These are phyloP conservation scores for Mycetomoellerius zeteki DNA, from an alignment of 1,140 invertebrate species.

Conservation along the genomic window DNA sequence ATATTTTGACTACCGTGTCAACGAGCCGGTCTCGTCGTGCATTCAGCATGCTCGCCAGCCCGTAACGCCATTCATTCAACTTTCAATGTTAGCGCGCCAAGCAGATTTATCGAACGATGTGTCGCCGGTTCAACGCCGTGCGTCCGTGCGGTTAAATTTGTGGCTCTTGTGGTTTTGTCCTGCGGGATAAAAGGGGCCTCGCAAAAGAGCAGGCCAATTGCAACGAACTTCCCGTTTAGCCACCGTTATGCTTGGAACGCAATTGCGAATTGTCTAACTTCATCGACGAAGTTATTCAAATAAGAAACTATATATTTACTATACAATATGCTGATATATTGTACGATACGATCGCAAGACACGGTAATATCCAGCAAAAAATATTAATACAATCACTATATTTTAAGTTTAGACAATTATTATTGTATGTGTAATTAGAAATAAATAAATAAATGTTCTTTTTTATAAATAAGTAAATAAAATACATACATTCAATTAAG, in stretches of 20 bases:
- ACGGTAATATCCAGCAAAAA: not conserved
- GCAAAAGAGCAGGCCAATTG: constrained; percentile 71
- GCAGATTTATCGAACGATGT: constrained; percentile 77
- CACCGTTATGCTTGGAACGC: constrained; percentile 21
- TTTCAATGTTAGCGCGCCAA: constrained; percentile 69
- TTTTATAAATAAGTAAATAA: not conserved
- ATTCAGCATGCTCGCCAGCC: constrained; percentile 80
- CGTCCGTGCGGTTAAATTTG: constrained; percentile 80
- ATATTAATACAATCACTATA: not conserved
- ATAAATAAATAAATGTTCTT: not conserved
- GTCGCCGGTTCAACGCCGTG: constrained; percentile 72
- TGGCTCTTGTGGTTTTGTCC: constrained; percentile 81
- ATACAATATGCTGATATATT: not conserved
- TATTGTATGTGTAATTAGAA: not conserved
- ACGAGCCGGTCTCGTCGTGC: constrained; percentile 71
- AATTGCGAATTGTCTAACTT: not conserved
- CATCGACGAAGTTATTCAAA: not conserved
- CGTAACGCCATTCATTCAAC: constrained; percentile 81
- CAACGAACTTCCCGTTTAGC: constrained; percentile 13
- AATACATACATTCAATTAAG: not conserved
- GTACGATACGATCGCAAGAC: not conserved
- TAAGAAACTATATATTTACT: constrained; percentile 10
- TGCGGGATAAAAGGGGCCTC: constrained; percentile 64
- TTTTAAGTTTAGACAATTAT: not conserved
- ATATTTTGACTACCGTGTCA: constrained; percentile 84